phyloP scores from a whole-genome alignment of 2,888 invertebrate species.

The Netelia virgata region DNA sequence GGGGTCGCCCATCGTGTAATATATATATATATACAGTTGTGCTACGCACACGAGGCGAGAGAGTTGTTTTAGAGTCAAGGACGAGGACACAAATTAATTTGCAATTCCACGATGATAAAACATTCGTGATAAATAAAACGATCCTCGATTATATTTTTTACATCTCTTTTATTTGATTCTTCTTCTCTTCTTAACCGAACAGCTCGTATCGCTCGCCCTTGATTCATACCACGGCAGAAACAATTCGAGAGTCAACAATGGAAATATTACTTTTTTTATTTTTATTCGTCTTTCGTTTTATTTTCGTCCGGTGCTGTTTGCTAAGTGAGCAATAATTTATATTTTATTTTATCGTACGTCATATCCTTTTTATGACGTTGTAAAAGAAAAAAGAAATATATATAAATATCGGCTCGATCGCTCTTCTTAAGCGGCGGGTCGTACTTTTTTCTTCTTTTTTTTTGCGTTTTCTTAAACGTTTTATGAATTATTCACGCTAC shows the following conservation, averaged over 20 bases:
- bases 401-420: no score
- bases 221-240: no score
- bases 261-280: no score
- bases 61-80: conserved; percentile 37
- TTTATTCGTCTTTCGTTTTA: no score
- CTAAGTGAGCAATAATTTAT: no score
- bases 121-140: conserved; percentile 25
- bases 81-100: conserved; percentile 45
- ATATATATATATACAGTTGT: not conserved
- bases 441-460: not conserved
- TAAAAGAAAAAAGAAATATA: no score
- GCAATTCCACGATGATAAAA: conserved; percentile 17
- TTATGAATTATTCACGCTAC: not conserved
- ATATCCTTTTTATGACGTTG: no score
- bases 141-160: not conserved
- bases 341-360: no score
- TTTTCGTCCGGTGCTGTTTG: no score
- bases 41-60: not conserved
- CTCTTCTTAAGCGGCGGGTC: no score
- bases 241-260: no score
- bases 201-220: no score
- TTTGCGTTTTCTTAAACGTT: not conserved
- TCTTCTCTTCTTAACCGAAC: not conserved
- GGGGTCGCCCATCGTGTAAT: not conserved
- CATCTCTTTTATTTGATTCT: not conserved